Evolutionary conservation across 2,797 vertebrate genomes (phyloP).

Genomic region (Danio aesculapii): DNA sequence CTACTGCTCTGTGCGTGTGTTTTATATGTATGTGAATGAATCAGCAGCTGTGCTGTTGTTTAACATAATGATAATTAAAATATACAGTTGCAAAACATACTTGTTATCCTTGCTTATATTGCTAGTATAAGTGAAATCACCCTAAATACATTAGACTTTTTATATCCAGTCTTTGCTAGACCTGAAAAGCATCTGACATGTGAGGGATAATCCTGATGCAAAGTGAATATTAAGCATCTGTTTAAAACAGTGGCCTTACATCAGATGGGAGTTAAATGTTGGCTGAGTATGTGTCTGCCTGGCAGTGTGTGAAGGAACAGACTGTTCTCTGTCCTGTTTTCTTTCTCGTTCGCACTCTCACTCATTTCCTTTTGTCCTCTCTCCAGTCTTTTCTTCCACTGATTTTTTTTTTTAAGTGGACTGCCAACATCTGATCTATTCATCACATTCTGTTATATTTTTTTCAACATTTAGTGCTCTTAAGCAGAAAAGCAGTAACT

Average conservation of each 20-base stretch:
- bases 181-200: constrained; percentile 63
- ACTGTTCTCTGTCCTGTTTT: constrained; percentile 72
- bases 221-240: constrained; percentile 71
- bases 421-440: constrained; percentile 63
- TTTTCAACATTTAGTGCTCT: constrained; percentile 30
- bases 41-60: constrained; percentile 77
- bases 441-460: constrained; percentile 53
- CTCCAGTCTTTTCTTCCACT: constrained; percentile 61
- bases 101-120: background rate
- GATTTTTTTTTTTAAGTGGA: constrained; percentile 57
- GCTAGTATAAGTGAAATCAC: constrained; percentile 36
- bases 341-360: constrained; percentile 49
- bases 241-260: constrained; percentile 57
- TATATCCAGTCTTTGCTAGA: constrained; percentile 64
- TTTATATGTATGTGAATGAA: background rate
- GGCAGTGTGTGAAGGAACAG: constrained; percentile 75
- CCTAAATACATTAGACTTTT: constrained; percentile 55
- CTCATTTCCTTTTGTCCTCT: constrained; percentile 55
- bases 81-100: constrained; percentile 66
- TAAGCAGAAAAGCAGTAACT: constrained; percentile 50
- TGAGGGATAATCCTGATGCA: constrained; percentile 60
- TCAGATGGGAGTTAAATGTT: constrained; percentile 64
- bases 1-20: constrained; percentile 57
- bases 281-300: constrained; percentile 70
- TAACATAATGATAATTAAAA: constrained; percentile 60